Evolutionary conservation across 2,113 vertebrate species (phyloP), one percentile per base, ranked within the genome.

Genomic region (Rostratula benghalensis): DNA sequence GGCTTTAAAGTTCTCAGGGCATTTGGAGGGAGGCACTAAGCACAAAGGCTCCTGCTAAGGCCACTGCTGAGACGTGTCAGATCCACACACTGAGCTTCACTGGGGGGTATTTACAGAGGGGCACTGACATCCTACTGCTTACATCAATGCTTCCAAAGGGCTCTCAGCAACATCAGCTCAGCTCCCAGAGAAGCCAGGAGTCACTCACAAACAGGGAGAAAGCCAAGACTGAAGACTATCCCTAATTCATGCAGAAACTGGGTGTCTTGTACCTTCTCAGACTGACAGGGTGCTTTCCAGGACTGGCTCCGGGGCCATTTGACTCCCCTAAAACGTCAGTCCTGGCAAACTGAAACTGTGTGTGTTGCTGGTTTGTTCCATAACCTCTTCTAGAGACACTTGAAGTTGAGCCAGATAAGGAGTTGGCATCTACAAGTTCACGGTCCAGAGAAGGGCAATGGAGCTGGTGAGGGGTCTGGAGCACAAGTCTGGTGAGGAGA

Each of bases 111-210:
- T 64, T 30, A 43, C 21, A 41, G 59, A 31, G 30, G 31, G 65
- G 23, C 68, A 53, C 27, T 24, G 50, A 59, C 54, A 20, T 43
- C 28, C 21, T 30, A 30, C 4, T 2, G 3, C 18, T n/a, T 4
- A 31, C 12, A 63, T 1, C 2, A 1, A 51, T 0, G 2, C 30
- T 75, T 46, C 33, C 71, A 57, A 20, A 27, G 0, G 11, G 35
- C 50, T 61, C 56, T 30, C 82, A 50, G 76, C 76, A 68, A 16
- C 54, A 7, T 17, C 11, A 3, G 69, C 59, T 60, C 13, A n/a
- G 68, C 64, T 39, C 12, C 39, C 54, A 63, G 54, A 60, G 69
- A 68, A 87, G 24, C 24, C 53, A 78, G 10, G 10, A 35, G 35
- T 27, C 12, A 45, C 2, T 27, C 19, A 51, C 57, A 51, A 83